Evolutionary conservation across 2,797 vertebrate genomes (phyloP).

Genomic region (Pempheris klunzingeri): DNA sequence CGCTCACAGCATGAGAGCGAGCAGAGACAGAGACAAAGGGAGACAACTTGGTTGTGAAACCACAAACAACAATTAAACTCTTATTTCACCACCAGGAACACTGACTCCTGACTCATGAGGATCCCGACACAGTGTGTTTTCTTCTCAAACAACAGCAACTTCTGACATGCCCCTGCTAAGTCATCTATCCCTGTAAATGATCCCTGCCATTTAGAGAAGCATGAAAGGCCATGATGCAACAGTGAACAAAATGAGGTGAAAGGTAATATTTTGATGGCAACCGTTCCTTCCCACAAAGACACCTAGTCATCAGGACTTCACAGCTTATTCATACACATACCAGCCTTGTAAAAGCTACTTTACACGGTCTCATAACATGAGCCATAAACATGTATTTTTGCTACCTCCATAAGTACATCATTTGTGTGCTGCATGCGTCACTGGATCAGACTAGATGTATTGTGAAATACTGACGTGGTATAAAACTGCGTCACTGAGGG

Average conservation of each 20-base stretch:
- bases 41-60: slow-evolving; percentile 72
- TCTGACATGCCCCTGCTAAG: slow-evolving; percentile 68
- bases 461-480: slow-evolving; percentile 63
- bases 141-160: slow-evolving; percentile 70
- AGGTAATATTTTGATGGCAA: slow-evolving; percentile 62
- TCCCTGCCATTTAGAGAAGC: slow-evolving; percentile 50
- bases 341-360: slow-evolving; percentile 14
- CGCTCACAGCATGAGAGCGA: slow-evolving; percentile 59
- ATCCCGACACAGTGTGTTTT: slow-evolving; percentile 50
- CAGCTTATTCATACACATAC: slow-evolving; percentile 6
- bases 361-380: background rate
- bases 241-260: slow-evolving; percentile 62
- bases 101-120: slow-evolving; percentile 60
- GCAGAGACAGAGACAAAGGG: slow-evolving; percentile 47
- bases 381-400: background rate
- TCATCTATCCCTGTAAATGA: slow-evolving; percentile 66
- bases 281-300: slow-evolving; percentile 21
- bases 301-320: slow-evolving; percentile 16
- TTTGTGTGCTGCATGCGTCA: slow-evolving; percentile 57
- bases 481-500: slow-evolving; percentile 69
- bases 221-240: slow-evolving; percentile 54
- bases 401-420: slow-evolving; percentile 20
- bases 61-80: slow-evolving; percentile 77
- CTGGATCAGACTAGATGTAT: slow-evolving; percentile 49
- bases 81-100: slow-evolving; percentile 73